phyloP scores from a whole-genome alignment of 2,888 invertebrate species.

The Andrena bucephala region DNA sequence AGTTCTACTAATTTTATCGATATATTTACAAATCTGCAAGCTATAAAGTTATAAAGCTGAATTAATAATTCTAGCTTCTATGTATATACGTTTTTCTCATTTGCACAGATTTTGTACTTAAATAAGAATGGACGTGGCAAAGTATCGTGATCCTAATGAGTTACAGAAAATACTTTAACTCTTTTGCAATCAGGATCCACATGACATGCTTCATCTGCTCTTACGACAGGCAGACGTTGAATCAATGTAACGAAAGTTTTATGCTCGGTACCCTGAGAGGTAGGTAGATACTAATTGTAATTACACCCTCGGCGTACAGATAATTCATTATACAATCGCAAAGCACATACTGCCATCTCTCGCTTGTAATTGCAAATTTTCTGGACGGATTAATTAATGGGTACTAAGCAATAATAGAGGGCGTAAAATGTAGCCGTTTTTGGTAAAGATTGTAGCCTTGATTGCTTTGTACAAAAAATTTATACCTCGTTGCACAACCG shows the following conservation, averaged over 20 bases:
- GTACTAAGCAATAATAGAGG: neutral
- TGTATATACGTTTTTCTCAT: no score
- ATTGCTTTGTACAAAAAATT: no score
- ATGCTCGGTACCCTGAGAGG: no score
- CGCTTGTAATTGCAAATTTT: constrained; percentile 12
- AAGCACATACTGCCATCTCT: neutral
- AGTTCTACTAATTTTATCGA: no score
- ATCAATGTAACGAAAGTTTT: neutral
- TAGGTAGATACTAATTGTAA: constrained; percentile 8
- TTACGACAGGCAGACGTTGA: neutral
- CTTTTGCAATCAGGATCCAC: no score
- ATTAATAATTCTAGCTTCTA: no score
- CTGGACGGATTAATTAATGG: constrained; percentile 13
- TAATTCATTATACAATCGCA: constrained; percentile 19
- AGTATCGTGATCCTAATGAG: neutral
- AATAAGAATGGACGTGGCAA: no score
- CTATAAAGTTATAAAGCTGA: no score
- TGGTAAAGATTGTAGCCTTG: neutral
- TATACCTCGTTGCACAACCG: no score
- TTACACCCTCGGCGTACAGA: neutral
- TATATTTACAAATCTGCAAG: no score
- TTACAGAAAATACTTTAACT: neutral
- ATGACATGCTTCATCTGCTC: neutral
- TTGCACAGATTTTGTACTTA: no score
- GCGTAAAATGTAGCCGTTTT: constrained; percentile 6